Conservation (phyloP, 1,140 invertebrate species). For the Apis mellifera region DNA sequence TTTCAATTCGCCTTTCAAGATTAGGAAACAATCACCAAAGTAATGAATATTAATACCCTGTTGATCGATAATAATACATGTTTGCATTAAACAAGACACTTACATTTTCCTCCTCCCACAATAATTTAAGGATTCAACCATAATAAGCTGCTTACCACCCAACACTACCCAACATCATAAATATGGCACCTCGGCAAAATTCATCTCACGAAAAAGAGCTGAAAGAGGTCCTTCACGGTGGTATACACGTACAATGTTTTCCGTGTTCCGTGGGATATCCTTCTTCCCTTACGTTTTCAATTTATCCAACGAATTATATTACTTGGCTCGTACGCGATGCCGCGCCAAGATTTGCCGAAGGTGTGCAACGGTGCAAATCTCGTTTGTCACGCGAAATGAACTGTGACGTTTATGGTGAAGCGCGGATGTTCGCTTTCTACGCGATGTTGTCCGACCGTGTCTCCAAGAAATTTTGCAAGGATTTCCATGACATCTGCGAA, state of each 20-base stretch:
- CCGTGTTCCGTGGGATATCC: background rate
- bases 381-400: slow-evolving; percentile 45
- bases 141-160: no score
- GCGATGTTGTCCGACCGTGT: background rate
- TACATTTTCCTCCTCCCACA: no score
- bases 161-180: no score
- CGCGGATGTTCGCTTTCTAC: slow-evolving; percentile 6
- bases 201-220: background rate
- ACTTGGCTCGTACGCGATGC: background rate
- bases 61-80: no score
- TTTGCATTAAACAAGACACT: no score
- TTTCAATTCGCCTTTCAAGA: no score
- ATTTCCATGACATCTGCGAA: slow-evolving; percentile 44
- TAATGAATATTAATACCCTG: no score
- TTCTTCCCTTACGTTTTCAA: background rate
- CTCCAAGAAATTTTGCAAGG: slow-evolving; percentile 32
- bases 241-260: background rate
- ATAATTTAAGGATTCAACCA: no score
- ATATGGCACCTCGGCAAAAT: background rate
- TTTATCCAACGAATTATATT: slow-evolving; percentile 12
- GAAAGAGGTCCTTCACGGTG: background rate
- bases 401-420: slow-evolving; percentile 40
- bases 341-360: background rate
- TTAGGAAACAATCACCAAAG: no score
- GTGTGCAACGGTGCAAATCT: slow-evolving; percentile 18